Evolutionary conservation across 1,140 invertebrate genomes (phyloP).

Genomic region (Atta cephalotes): DNA sequence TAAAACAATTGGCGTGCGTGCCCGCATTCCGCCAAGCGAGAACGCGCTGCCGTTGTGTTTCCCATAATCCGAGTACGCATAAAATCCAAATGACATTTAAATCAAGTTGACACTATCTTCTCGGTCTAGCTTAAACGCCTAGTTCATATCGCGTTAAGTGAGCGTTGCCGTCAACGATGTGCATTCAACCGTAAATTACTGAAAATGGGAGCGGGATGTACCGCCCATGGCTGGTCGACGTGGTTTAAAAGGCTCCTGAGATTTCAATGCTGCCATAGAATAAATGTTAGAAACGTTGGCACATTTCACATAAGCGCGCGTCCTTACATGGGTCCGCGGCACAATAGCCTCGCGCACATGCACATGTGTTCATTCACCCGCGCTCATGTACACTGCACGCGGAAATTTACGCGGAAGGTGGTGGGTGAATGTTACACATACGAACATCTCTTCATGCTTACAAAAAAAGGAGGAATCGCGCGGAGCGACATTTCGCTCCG

Average conservation of each 20-base stretch:
- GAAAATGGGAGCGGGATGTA: slow-evolving; percentile 26
- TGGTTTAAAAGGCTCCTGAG: slow-evolving; percentile 55
- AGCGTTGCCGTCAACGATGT: slow-evolving; percentile 28
- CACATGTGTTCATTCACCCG: slow-evolving; percentile 28
- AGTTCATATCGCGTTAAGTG: slow-evolving; percentile 52
- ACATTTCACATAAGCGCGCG: slow-evolving; percentile 48
- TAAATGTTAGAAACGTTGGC: slow-evolving; percentile 40
- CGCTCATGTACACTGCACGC: background rate
- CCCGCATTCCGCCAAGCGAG: background rate
- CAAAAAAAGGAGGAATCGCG: background rate
- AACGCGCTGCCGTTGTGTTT: background rate
- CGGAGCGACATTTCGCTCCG: slow-evolving; percentile 23
- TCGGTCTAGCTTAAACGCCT: slow-evolving; percentile 23
- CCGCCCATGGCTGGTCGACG: background rate
- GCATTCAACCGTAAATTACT: slow-evolving; percentile 56
- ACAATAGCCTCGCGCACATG: slow-evolving; percentile 41
- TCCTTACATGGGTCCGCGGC: slow-evolving; percentile 28
- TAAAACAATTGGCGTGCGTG: background rate
- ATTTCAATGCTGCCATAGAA: slow-evolving; percentile 49
- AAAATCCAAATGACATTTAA: slow-evolving; percentile 41
- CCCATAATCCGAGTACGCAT: slow-evolving; percentile 10
- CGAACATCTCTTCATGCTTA: background rate
- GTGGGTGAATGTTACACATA: background rate
- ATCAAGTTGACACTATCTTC: slow-evolving; percentile 47
- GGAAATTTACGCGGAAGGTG: slow-evolving; percentile 6